These are phyloP conservation scores for Oenanthe oenanthe DNA, from an alignment of 2,113 vertebrate species.

Conservation along the genomic window DNA sequence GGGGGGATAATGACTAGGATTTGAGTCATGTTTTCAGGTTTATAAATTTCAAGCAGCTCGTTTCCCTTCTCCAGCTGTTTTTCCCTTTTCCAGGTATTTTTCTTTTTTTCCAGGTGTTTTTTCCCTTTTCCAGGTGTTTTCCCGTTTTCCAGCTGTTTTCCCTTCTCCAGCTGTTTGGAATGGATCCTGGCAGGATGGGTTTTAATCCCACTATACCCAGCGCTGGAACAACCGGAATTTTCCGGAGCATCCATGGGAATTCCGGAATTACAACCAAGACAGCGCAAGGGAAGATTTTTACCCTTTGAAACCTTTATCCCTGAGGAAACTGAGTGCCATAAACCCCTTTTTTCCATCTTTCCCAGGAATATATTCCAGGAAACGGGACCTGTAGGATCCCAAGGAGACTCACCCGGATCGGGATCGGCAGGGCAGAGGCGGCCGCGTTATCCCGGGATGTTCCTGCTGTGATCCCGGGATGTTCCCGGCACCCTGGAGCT, in stretches of 20 bases:
- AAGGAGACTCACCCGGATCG: not conserved
- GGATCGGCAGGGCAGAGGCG: not conserved
- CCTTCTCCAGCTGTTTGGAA: not conserved
- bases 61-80: not conserved
- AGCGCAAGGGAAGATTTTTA: fast-evolving
- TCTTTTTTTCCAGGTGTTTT: not conserved
- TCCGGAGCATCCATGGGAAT: not conserved
- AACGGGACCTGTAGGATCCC: fast-evolving
- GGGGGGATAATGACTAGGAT: not conserved
- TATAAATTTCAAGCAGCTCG: not conserved
- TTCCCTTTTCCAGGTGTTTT: not conserved
- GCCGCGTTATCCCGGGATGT: not conserved
- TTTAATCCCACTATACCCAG: not conserved
- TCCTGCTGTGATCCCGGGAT: not conserved
- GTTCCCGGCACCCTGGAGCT: not conserved
- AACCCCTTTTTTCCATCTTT: fast-evolving
- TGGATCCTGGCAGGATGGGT: fast-evolving
- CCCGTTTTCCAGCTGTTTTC: not conserved
- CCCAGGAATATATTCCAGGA: not conserved
- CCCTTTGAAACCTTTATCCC: not conserved
- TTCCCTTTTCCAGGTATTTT: not conserved
- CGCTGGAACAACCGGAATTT: not conserved
- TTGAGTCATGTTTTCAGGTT: fast-evolving
- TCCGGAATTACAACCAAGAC: not conserved
- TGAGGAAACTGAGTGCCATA: fast-evolving